These are phyloP conservation scores for Caranx ignobilis DNA, from an alignment of 2,113 vertebrate genomes.

Conservation along the genomic window DNA sequence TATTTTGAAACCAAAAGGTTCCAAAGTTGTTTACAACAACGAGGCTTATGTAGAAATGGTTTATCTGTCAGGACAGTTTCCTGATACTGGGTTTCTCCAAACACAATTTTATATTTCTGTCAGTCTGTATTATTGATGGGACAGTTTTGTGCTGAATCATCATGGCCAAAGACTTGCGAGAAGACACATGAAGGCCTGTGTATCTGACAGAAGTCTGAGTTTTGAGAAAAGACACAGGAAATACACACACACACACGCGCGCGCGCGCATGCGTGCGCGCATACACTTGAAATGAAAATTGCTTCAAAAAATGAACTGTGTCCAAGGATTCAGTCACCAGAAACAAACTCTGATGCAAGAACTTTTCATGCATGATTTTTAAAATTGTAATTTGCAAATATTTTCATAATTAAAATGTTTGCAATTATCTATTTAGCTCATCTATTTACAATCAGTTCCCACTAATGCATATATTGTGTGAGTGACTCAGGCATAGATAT, in stretches of 20 bases:
- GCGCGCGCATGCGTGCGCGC: not conserved
- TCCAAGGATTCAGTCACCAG: no score
- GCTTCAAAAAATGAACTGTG: no score
- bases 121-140: slow-evolving; percentile 16
- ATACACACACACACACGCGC: not conserved
- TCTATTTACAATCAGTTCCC: no score
- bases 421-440: not conserved
- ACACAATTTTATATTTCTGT: slow-evolving; percentile 23
- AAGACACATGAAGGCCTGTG: not conserved
- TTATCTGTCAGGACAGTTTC: slow-evolving; percentile 1
- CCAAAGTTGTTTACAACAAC: not conserved
- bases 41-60: not conserved
- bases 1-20: not conserved
- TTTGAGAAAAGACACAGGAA: not conserved
- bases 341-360: not conserved
- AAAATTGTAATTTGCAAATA: not conserved
- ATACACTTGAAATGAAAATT: not conserved
- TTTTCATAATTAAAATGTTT: not conserved
- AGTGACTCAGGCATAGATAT: no score
- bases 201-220: not conserved
- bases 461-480: no score
- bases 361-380: not conserved
- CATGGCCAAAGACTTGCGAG: slow-evolving; percentile 7
- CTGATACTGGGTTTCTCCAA: not conserved
- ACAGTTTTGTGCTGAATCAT: slow-evolving; percentile 32